These are phyloP conservation scores for Pantherophis vulpinus DNA, from an alignment of 2,797 vertebrate species.

Conservation along the genomic window DNA sequence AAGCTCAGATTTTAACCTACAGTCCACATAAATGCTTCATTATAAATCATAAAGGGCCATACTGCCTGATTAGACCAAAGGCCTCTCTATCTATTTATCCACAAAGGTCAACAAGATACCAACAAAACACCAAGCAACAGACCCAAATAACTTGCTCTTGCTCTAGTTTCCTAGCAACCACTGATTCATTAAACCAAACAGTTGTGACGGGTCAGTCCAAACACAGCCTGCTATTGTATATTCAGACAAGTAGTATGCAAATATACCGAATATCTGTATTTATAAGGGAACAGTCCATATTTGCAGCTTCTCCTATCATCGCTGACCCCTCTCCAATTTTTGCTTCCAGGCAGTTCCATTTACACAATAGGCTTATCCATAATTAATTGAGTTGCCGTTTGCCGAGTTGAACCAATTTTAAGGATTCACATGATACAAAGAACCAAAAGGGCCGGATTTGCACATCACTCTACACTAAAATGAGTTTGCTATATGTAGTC, in stretches of 20 bases:
- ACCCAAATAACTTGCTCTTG: not conserved
- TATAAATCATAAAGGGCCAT: not conserved
- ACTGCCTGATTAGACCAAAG: not conserved
- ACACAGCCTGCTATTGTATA: not conserved
- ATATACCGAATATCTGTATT: not conserved
- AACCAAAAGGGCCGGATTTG: not conserved
- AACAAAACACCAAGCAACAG: not conserved
- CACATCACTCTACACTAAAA: not conserved
- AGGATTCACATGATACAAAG: not conserved
- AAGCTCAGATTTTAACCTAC: not conserved
- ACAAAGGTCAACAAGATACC: not conserved
- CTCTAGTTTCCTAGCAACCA: not conserved
- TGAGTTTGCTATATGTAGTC: not conserved
- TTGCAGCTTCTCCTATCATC: not conserved
- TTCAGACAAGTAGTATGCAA: not conserved
- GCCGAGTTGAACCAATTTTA: not conserved
- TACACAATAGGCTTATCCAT: not conserved
- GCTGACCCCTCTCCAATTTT: not conserved
- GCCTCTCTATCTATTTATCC: not conserved
- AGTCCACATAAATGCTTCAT: not conserved
- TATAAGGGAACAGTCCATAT: not conserved
- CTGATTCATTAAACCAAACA: not conserved
- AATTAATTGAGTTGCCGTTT: not conserved
- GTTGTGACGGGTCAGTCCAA: not conserved
- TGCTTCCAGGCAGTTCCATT: not conserved